phyloP scores from a whole-genome alignment of 2,797 vertebrate species.

The Synanceia verrucosa region DNA sequence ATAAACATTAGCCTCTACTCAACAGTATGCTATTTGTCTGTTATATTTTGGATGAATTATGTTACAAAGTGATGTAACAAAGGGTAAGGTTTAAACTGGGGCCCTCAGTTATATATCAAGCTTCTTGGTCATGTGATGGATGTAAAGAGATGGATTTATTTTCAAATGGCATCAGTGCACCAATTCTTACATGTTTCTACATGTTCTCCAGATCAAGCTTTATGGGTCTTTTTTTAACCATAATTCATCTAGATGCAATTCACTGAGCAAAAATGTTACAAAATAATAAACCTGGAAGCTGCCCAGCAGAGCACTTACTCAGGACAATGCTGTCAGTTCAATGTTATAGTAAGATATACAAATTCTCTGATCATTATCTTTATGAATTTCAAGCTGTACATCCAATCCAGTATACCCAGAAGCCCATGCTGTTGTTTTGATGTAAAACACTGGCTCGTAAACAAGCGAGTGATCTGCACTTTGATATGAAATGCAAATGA shows the following conservation, averaged over 20 bases:
- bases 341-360: neutral
- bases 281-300: slow-evolving; percentile 4
- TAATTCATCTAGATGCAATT: slow-evolving; percentile 1
- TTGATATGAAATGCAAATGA: slow-evolving; percentile 65
- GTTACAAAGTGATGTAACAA: neutral
- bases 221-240: neutral
- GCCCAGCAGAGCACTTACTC: neutral
- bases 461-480: slow-evolving; percentile 49
- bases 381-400: slow-evolving; percentile 20
- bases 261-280: neutral
- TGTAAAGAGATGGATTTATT: neutral
- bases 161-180: neutral
- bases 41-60: neutral
- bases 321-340: neutral
- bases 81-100: neutral
- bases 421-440: slow-evolving; percentile 33
- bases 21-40: neutral
- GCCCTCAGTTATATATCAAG: neutral
- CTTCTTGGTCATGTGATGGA: neutral
- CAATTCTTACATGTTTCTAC: neutral
- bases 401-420: slow-evolving; percentile 17
- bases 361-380: slow-evolving; percentile 10
- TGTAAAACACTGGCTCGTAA: slow-evolving; percentile 44
- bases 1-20: neutral
- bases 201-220: neutral